Percentiles rank a stretch among this genome's conserved stretches.
Evolutionary conservation across 1,140 invertebrate genomes (phyloP).

Genomic region (Triops longicaudatus): DNA sequence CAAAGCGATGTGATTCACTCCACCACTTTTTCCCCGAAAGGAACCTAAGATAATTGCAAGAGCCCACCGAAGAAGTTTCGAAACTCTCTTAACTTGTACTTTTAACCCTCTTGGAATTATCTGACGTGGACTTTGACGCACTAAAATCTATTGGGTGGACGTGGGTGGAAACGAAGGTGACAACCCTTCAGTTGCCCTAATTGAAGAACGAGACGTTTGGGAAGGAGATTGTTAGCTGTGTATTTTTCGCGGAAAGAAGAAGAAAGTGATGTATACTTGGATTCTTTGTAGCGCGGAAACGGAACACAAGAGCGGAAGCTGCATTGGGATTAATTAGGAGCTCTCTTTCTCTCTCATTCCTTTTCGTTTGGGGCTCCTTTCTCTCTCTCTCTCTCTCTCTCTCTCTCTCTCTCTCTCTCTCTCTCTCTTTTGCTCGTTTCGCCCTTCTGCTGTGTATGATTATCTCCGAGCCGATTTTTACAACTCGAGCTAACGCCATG

Average conservation of each 20-base stretch:
- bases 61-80: too few species aligned
- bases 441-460: not conserved
- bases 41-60: too few species aligned
- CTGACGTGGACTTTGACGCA: too few species aligned
- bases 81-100: too few species aligned
- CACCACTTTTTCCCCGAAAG: too few species aligned
- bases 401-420: not conserved
- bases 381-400: not conserved
- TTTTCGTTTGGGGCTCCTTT: too few species aligned
- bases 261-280: not conserved
- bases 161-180: not conserved
- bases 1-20: too few species aligned
- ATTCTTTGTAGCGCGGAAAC: not conserved
- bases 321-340: slow-evolving; percentile 7
- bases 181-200: not conserved
- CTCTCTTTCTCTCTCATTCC: not conserved
- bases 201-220: not conserved
- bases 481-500: not conserved
- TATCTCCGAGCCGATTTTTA: not conserved
- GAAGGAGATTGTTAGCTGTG: not conserved
- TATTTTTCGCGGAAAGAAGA: not conserved
- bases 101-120: too few species aligned
- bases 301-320: not conserved
- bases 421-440: not conserved
- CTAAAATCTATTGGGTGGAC: too few species aligned